Conservation (phyloP, 2,113 vertebrate genomes). For the Rhabdornis inornatus region DNA sequence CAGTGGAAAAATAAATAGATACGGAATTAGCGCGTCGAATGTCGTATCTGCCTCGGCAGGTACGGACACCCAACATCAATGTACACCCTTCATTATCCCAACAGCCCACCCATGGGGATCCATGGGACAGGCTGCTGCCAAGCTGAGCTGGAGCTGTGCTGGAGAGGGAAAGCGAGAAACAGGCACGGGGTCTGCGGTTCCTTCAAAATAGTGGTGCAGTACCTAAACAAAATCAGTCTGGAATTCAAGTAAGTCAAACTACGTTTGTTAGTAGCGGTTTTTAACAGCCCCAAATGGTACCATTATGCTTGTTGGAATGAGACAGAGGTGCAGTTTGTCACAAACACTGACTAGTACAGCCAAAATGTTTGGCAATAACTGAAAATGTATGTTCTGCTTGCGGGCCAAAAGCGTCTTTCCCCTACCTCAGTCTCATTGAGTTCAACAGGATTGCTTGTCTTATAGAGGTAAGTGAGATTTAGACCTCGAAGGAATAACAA, state of each 20-base stretch:
- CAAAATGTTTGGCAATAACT: background rate
- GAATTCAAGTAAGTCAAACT: constrained; percentile 60
- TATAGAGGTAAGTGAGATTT: constrained; percentile 55
- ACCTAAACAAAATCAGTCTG: constrained; percentile 44
- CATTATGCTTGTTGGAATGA: constrained; percentile 21
- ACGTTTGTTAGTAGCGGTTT: constrained; percentile 41
- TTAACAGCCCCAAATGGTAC: constrained; percentile 63
- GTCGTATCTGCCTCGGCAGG: constrained; percentile 26
- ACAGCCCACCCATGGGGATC: background rate
- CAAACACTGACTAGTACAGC: background rate
- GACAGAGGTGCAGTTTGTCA: background rate
- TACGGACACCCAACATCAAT: constrained; percentile 44
- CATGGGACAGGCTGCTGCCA: constrained; percentile 29
- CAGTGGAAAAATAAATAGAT: constrained; percentile 66
- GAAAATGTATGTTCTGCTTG: background rate
- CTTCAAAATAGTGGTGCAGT: constrained; percentile 70
- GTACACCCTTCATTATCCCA: constrained; percentile 66
- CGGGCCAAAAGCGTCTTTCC: constrained; percentile 11
- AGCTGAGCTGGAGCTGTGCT: constrained; percentile 19
- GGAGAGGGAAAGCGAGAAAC: constrained; percentile 44
- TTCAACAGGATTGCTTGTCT: constrained; percentile 30
- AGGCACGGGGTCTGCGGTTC: constrained; percentile 44
- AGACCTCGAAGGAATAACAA: constrained; percentile 55
- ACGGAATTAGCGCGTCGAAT: constrained; percentile 24
- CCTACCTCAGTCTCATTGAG: constrained; percentile 24